Evolutionary conservation across 1,140 invertebrate species (phyloP).

Genomic region (Eriocheir sinensis): DNA sequence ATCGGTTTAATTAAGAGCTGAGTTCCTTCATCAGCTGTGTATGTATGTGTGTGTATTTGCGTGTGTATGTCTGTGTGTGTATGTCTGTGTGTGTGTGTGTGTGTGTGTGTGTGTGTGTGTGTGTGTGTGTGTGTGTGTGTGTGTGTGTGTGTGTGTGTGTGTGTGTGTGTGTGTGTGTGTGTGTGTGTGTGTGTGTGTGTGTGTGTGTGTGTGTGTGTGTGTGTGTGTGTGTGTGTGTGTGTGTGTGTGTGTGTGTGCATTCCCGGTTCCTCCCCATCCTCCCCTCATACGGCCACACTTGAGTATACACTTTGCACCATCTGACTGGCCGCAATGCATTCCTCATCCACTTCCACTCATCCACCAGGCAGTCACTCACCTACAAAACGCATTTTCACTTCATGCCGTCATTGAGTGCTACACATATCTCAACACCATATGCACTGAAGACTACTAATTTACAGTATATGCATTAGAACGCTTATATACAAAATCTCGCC

Average conservation of each 20-base stretch:
- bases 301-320: too few species aligned
- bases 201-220: too few species aligned
- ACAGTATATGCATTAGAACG: too few species aligned
- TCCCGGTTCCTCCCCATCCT: background rate
- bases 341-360: background rate
- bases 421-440: too few species aligned
- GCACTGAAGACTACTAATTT: too few species aligned
- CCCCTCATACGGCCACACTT: background rate
- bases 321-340: background rate
- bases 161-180: background rate
- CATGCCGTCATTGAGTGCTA: too few species aligned
- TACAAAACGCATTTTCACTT: too few species aligned
- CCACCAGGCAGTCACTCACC: background rate
- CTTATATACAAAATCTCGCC: too few species aligned
- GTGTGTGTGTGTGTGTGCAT: background rate
- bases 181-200: too few species aligned
- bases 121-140: background rate
- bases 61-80: too few species aligned
- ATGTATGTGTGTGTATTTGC: too few species aligned
- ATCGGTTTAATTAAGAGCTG: constrained; percentile 59
- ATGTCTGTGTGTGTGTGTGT: background rate
- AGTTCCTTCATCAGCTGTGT: constrained; percentile 39
- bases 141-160: constrained; percentile 33
- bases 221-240: too few species aligned
- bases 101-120: constrained; percentile 37